Percentiles rank a stretch among this genome's conserved stretches.
These are phyloP conservation scores for Pseudomyrmex cubaensis DNA, from an alignment of 1,140 invertebrate genomes.

Conservation along the genomic window DNA sequence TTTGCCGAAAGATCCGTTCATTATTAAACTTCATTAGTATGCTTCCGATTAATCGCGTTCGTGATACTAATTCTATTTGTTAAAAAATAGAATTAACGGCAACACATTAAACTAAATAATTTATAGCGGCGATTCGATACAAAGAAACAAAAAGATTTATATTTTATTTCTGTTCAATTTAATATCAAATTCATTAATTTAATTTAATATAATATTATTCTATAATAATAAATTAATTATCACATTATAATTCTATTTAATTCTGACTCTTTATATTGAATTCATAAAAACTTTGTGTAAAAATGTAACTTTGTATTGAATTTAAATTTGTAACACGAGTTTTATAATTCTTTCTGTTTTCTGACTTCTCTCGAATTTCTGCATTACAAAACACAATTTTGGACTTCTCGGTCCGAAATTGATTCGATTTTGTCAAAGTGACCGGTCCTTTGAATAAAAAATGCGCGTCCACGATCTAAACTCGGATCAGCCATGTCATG, in stretches of 20 bases:
- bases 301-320: too few relatives aligned
- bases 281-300: too few relatives aligned
- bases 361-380: background rate
- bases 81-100: background rate
- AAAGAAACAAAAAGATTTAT: background rate
- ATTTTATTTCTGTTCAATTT: too few relatives aligned
- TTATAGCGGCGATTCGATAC: background rate
- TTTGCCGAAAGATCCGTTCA: conserved; percentile 13
- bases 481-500: background rate
- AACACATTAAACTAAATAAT: background rate
- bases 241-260: too few relatives aligned
- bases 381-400: too few relatives aligned
- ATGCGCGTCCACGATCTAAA: background rate
- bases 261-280: too few relatives aligned
- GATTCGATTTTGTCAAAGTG: conserved; percentile 29
- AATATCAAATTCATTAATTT: background rate
- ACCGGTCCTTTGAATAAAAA: background rate
- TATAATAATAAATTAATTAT: too few relatives aligned
- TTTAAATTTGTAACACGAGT: too few relatives aligned
- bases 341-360: too few relatives aligned
- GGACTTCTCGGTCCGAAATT: background rate
- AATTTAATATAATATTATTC: background rate
- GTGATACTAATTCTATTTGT: background rate
- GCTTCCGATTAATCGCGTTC: background rate
- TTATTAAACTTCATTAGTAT: conserved; percentile 21